These are phyloP conservation scores for Notocelia uddmanniana DNA, from an alignment of 2,888 invertebrate species.

Conservation along the genomic window DNA sequence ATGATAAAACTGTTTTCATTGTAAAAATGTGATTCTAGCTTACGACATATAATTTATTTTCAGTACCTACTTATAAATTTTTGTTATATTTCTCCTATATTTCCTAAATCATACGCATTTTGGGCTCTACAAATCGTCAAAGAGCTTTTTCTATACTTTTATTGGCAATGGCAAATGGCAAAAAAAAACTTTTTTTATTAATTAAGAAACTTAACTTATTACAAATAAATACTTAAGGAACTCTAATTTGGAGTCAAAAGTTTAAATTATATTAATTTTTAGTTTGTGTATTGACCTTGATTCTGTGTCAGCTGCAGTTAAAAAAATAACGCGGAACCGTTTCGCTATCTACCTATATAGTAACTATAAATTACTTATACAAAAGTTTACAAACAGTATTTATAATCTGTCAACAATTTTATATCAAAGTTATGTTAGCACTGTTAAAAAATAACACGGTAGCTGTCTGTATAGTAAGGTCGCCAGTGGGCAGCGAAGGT, in stretches of 20 bases:
- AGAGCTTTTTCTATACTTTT: too few relatives aligned
- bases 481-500: constrained; percentile 54
- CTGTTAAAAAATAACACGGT: constrained; percentile 52
- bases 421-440: constrained; percentile 47
- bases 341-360: neutral
- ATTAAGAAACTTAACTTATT: too few relatives aligned
- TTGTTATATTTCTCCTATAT: too few relatives aligned
- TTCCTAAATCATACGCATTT: too few relatives aligned
- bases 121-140: too few relatives aligned
- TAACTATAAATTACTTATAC: neutral
- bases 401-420: constrained; percentile 14
- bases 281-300: neutral
- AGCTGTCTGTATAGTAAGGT: constrained; percentile 56
- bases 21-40: too few relatives aligned
- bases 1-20: neutral
- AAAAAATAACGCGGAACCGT: neutral
- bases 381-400: constrained; percentile 9
- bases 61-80: neutral
- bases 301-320: neutral
- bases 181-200: neutral
- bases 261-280: neutral
- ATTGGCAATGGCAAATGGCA: too few relatives aligned
- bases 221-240: too few relatives aligned
- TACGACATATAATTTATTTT: neutral
- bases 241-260: too few relatives aligned